Conservation (phyloP, 1,140 invertebrate species). For the Drosophila teissieri region DNA sequence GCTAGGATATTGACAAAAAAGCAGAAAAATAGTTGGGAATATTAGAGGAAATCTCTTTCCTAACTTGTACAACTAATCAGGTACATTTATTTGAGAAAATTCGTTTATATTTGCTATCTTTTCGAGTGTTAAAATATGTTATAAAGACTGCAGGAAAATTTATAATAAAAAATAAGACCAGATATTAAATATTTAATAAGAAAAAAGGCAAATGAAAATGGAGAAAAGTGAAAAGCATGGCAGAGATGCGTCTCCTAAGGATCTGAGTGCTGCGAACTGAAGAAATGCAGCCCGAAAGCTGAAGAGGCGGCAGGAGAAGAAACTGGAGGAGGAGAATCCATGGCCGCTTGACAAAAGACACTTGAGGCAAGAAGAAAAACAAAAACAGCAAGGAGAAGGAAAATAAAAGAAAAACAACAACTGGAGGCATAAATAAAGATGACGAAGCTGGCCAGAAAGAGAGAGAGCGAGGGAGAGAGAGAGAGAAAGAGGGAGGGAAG, state of each 20-base stretch:
- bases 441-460: conserved; percentile 70
- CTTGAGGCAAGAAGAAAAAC: conserved; percentile 29
- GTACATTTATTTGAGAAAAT: too few relatives aligned
- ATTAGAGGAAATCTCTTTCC: not conserved
- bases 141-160: too few relatives aligned
- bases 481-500: conserved; percentile 8
- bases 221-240: not conserved
- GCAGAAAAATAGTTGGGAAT: not conserved
- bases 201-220: too few relatives aligned
- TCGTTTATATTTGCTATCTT: too few relatives aligned
- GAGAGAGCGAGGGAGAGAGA: not conserved
- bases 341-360: conserved; percentile 76
- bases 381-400: conserved; percentile 16
- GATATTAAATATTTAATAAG: too few relatives aligned
- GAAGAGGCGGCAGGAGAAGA: conserved; percentile 20
- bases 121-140: too few relatives aligned
- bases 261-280: not conserved
- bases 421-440: conserved; percentile 74
- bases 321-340: conserved; percentile 35
- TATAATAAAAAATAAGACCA: too few relatives aligned
- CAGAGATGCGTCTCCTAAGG: not conserved
- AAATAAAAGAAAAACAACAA: conserved; percentile 20
- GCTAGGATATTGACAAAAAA: too few relatives aligned
- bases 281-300: conserved; percentile 18
- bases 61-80: too few relatives aligned